phyloP scores from a whole-genome alignment of 2,797 vertebrate genomes.

The Sylvia borin region DNA sequence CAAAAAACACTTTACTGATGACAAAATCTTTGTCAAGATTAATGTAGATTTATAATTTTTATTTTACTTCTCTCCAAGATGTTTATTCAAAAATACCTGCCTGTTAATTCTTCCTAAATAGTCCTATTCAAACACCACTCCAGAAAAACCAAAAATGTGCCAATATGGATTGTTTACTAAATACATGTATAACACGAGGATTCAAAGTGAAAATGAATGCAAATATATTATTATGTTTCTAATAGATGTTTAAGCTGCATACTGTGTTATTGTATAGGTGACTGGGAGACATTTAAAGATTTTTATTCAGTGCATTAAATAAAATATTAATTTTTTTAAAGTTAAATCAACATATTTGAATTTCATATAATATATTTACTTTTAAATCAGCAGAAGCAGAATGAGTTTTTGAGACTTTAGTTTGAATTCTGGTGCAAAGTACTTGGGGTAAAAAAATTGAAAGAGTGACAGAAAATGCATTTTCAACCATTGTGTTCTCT shows the following conservation, averaged over 20 bases:
- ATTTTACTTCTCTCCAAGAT: background rate
- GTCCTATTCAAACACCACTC: background rate
- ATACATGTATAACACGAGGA: background rate
- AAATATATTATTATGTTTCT: background rate
- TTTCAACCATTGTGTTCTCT: background rate
- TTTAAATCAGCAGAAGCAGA: background rate
- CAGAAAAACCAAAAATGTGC: background rate
- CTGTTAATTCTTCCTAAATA: background rate
- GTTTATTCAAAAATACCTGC: background rate
- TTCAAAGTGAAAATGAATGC: background rate
- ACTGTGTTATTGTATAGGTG: rapidly evolving
- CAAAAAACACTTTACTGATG: background rate
- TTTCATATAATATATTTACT: background rate
- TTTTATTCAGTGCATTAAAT: background rate
- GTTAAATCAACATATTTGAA: background rate
- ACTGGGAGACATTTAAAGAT: background rate
- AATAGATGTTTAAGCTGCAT: background rate
- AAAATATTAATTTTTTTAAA: background rate
- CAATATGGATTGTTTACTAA: background rate
- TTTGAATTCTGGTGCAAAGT: background rate
- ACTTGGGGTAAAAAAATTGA: background rate
- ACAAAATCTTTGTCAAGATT: background rate
- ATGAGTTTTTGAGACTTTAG: background rate
- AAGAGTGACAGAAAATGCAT: background rate
- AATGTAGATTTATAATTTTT: background rate